Evolutionary conservation across 53 echinoderm and acorn worm genomes (phyloP).

Genomic region (Luidia sarsii): DNA sequence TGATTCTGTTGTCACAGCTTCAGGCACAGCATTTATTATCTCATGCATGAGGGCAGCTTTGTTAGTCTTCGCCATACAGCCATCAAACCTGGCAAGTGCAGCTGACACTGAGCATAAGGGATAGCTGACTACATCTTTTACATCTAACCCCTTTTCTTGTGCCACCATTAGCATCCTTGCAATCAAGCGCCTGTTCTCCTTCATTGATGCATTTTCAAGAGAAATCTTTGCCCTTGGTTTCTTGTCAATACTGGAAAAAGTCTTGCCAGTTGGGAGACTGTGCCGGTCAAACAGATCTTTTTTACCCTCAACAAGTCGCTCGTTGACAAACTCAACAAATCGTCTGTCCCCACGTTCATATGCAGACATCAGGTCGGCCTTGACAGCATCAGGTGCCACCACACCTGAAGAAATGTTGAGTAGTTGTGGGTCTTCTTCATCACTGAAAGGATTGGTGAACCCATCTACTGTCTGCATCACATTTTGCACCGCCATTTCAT

Average conservation of each 20-base stretch:
- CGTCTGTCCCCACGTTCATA: slow-evolving; percentile 40
- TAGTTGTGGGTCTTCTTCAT: slow-evolving; percentile 46
- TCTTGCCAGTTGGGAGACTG: slow-evolving; percentile 57
- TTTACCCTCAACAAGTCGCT: slow-evolving; percentile 36
- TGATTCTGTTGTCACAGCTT: slow-evolving; percentile 21
- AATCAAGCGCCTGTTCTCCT: slow-evolving; percentile 60
- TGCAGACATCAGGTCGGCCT: slow-evolving; percentile 31
- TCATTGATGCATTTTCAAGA: slow-evolving; percentile 49
- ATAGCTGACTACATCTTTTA: slow-evolving; percentile 49
- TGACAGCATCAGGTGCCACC: slow-evolving; percentile 44
- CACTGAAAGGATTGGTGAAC: slow-evolving; percentile 32
- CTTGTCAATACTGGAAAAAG: slow-evolving; percentile 47
- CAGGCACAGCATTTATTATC: slow-evolving; percentile 27
- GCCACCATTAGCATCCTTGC: slow-evolving; percentile 58
- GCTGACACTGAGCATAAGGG: slow-evolving; percentile 55
- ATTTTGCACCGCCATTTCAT: slow-evolving; percentile 23
- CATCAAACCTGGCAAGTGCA: slow-evolving; percentile 49
- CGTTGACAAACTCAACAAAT: slow-evolving; percentile 34
- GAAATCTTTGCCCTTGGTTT: slow-evolving; percentile 36
- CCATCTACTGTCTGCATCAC: slow-evolving; percentile 26
- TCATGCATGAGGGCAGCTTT: slow-evolving; percentile 60
- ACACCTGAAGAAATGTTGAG: slow-evolving; percentile 60
- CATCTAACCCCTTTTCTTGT: slow-evolving; percentile 50
- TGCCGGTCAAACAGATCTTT: slow-evolving; percentile 51
- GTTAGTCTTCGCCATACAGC: slow-evolving; percentile 57